Percentiles rank a stretch among this genome's conserved stretches.
Conservation (phyloP, 2,888 invertebrate species). For the Rugalucina vietnamica region DNA sequence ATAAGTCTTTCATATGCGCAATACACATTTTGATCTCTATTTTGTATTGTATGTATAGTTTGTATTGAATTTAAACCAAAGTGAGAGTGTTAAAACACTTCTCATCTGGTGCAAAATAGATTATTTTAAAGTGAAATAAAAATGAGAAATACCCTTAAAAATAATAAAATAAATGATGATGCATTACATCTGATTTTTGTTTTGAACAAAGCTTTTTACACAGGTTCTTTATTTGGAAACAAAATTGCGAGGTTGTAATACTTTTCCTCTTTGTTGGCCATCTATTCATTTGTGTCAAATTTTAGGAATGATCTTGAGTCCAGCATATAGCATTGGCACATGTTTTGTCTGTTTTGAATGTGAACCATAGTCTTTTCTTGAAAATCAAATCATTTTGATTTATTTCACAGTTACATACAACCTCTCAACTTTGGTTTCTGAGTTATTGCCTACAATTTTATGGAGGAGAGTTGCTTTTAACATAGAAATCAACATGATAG, state of each 20-base stretch:
- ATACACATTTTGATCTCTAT: conserved; percentile 69
- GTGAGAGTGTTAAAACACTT: conserved; percentile 51
- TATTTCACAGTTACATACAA: too few species aligned
- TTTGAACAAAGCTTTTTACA: neutral
- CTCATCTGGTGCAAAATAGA: conserved; percentile 66
- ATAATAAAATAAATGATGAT: conserved; percentile 57
- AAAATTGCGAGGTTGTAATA: too few species aligned
- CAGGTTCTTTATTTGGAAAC: too few species aligned
- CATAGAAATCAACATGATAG: too few species aligned
- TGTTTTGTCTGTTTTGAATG: too few species aligned
- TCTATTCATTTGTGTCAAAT: too few species aligned
- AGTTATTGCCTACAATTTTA: too few species aligned
- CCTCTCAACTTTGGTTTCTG: too few species aligned
- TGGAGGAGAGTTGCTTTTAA: too few species aligned
- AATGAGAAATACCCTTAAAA: conserved; percentile 58
- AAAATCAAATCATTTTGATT: neutral
- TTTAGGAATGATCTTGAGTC: too few species aligned
- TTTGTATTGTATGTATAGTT: conserved; percentile 60
- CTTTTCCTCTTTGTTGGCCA: too few species aligned
- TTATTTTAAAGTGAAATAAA: conserved; percentile 58
- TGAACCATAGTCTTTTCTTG: neutral
- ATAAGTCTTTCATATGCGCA: conserved; percentile 67
- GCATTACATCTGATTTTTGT: neutral
- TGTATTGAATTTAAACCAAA: conserved; percentile 63
- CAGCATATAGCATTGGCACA: too few species aligned